A percentile compares a stretch with the other conserved stretches of the same genome.
Evolutionary conservation across 1,140 invertebrate genomes (phyloP).

Genomic region (Drusus annulatus): DNA sequence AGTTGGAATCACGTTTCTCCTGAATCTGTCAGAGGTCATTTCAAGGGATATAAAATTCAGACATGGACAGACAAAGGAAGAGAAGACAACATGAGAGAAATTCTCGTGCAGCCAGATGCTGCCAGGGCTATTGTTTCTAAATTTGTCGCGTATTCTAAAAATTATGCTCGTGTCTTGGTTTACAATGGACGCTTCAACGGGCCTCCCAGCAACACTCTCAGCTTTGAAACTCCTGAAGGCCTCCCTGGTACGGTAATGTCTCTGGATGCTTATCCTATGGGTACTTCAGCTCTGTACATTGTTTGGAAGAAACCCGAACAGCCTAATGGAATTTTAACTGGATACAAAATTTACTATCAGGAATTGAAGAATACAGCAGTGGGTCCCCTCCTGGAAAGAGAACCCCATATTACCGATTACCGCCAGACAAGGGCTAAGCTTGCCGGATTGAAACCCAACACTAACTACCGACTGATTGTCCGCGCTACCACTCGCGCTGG

Average conservation of each 20-base stretch:
- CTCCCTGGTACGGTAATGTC: conserved; percentile 90
- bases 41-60: conserved; percentile 96
- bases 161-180: conserved; percentile 90
- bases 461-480: conserved; percentile 91
- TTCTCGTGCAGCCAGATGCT: conserved; percentile 82
- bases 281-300: conserved; percentile 89
- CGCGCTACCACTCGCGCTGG: conserved; percentile 88
- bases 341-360: conserved; percentile 94
- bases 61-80: conserved; percentile 92
- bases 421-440: conserved; percentile 86
- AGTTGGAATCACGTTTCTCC: conserved; percentile 86
- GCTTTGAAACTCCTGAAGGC: conserved; percentile 93
- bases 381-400: conserved; percentile 78
- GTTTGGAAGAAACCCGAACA: conserved; percentile 94
- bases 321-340: conserved; percentile 93
- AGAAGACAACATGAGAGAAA: conserved; percentile 82
- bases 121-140: conserved; percentile 84
- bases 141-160: conserved; percentile 91
- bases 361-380: conserved; percentile 82
- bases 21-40: conserved; percentile 89
- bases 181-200: conserved; percentile 94
- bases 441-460: conserved; percentile 85
- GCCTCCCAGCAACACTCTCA: conserved; percentile 87
- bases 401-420: conserved; percentile 84
- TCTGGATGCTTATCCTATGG: conserved; percentile 87